phyloP scores from a whole-genome alignment of 2,113 vertebrate species.

The Triplophysa siluroides region DNA sequence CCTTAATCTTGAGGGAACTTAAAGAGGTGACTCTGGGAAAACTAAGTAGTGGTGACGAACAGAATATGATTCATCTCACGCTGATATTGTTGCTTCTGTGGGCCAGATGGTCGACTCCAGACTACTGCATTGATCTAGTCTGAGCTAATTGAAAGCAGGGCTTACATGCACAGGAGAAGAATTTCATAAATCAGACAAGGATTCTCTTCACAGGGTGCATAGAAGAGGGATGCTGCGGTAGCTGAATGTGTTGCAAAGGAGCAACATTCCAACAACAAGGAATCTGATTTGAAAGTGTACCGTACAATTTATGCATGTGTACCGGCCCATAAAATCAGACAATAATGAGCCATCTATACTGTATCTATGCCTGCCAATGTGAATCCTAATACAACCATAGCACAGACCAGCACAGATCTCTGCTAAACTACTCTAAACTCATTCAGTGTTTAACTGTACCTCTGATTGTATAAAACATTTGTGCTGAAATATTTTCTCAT shows the following conservation, averaged over 20 bases:
- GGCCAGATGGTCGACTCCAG: conserved; percentile 21
- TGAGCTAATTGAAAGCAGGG: conserved; percentile 31
- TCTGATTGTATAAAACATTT: conserved; percentile 56
- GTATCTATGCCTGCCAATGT: background rate
- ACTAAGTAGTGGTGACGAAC: conserved; percentile 23
- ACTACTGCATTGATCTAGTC: background rate
- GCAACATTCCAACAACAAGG: background rate
- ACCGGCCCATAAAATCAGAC: too few species aligned
- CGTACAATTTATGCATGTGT: too few species aligned
- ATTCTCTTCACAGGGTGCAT: background rate
- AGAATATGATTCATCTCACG: conserved; percentile 26
- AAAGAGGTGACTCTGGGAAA: conserved; percentile 43
- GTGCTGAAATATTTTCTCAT: conserved; percentile 63
- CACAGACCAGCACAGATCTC: conserved; percentile 44
- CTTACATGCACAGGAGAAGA: background rate
- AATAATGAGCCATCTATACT: too few species aligned
- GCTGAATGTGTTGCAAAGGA: background rate
- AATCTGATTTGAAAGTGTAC: background rate
- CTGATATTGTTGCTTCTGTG: conserved; percentile 8
- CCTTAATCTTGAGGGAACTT: conserved; percentile 19
- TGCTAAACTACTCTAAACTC: conserved; percentile 71
- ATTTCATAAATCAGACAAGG: conserved; percentile 20
- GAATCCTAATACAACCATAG: conserved; percentile 13
- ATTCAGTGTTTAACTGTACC: conserved; percentile 60
- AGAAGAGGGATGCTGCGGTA: conserved; percentile 2